Conservation (phyloP, 2,888 invertebrate species). For the Lucinisca nassula region DNA sequence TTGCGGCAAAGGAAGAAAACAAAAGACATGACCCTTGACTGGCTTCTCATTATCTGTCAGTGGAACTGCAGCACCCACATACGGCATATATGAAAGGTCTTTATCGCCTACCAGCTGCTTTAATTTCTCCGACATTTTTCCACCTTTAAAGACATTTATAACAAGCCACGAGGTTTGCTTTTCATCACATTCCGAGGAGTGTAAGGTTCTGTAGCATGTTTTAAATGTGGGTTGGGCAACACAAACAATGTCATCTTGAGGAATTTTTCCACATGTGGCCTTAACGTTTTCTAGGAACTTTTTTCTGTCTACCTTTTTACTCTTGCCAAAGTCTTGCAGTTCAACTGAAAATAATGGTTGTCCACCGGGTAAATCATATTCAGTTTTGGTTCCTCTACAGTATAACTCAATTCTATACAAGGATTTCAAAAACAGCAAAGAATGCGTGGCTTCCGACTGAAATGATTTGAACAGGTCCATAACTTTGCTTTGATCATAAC, state of each 20-base stretch:
- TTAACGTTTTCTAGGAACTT: neutral
- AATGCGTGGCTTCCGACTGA: slow-evolving; percentile 75
- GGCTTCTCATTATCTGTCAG: neutral
- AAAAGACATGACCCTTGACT: slow-evolving; percentile 82
- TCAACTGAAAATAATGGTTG: neutral
- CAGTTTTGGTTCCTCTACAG: neutral
- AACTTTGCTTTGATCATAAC: slow-evolving; percentile 76
- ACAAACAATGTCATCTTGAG: neutral
- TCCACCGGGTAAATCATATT: neutral
- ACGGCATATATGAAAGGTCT: slow-evolving; percentile 32
- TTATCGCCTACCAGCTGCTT: slow-evolving; percentile 30
- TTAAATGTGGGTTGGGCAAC: neutral
- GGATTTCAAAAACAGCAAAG: slow-evolving; percentile 82
- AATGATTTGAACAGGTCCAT: slow-evolving; percentile 76
- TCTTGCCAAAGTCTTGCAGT: neutral
- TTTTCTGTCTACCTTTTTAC: neutral
- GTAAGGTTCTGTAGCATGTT: neutral
- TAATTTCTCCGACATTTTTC: slow-evolving; percentile 8
- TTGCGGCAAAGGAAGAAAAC: slow-evolving; percentile 85
- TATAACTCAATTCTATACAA: neutral
- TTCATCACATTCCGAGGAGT: neutral
- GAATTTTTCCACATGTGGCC: neutral
- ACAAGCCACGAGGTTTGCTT: slow-evolving; percentile 17
- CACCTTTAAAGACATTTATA: slow-evolving; percentile 36
- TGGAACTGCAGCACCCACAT: slow-evolving; percentile 35